Evolutionary conservation across 2,888 invertebrate genomes (phyloP).

Genomic region (Aspidiotus destructor): DNA sequence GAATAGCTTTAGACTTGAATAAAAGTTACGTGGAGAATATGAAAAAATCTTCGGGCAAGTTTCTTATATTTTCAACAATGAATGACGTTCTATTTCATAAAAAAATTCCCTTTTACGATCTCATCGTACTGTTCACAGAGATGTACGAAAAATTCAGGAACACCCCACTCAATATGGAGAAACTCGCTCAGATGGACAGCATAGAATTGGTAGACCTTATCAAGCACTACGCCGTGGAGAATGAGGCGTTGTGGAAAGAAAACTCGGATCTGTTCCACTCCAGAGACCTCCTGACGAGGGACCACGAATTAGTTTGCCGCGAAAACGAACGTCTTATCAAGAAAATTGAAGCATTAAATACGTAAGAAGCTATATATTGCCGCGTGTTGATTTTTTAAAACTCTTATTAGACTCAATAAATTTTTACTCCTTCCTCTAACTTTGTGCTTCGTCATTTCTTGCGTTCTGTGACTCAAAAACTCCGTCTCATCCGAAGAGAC

Average conservation of each 20-base stretch:
- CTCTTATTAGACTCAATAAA: too few species aligned
- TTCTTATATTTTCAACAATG: not conserved
- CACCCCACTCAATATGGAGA: conserved; percentile 57
- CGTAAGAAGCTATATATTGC: conserved; percentile 47
- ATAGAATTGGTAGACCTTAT: conserved; percentile 72
- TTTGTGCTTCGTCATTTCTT: too few species aligned
- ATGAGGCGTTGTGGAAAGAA: conserved; percentile 66
- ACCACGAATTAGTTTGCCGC: conserved; percentile 79
- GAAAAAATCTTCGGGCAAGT: conserved; percentile 33
- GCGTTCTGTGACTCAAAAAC: too few species aligned
- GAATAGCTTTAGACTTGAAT: conserved; percentile 61
- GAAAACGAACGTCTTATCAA: conserved; percentile 82
- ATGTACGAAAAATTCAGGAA: conserved; percentile 38
- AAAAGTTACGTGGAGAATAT: conserved; percentile 36
- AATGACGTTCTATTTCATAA: not conserved
- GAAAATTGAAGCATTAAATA: conserved; percentile 78
- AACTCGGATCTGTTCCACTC: conserved; percentile 74
- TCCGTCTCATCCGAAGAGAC: too few species aligned
- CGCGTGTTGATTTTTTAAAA: too few species aligned
- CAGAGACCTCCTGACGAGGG: conserved; percentile 68
- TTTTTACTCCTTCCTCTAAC: too few species aligned
- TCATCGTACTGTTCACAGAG: conserved; percentile 10
- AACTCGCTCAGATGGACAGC: conserved; percentile 63
- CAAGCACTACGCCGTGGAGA: conserved; percentile 74
- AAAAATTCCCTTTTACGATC: not conserved